Conservation (phyloP, 2,888 invertebrate species). For the Odontocerum albicorne region DNA sequence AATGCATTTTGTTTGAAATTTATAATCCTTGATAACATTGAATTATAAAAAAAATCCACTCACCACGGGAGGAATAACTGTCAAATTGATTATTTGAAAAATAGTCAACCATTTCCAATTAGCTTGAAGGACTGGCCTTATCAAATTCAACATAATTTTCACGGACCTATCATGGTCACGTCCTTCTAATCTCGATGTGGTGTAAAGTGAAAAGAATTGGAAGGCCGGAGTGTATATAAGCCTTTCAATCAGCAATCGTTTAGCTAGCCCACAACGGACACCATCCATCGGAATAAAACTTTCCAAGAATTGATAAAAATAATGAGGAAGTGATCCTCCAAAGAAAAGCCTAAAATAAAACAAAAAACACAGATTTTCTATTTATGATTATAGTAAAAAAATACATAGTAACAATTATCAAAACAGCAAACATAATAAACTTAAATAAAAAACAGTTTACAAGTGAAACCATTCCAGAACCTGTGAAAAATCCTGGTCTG, state of each 20-base stretch:
- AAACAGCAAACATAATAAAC: too few relatives aligned
- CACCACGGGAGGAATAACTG: conserved; percentile 78
- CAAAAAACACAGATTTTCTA: too few relatives aligned
- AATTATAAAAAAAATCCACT: conserved; percentile 44
- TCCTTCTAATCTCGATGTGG: conserved; percentile 74
- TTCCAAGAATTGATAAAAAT: conserved; percentile 69
- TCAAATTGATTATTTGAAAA: conserved; percentile 73
- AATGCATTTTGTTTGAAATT: too few relatives aligned
- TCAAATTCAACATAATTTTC: conserved; percentile 64
- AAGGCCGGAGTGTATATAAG: conserved; percentile 71
- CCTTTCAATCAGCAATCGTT: conserved; percentile 71
- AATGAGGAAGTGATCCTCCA: conserved; percentile 79
- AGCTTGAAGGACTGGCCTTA: conserved; percentile 65
- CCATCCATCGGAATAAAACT: conserved; percentile 60
- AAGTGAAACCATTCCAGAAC: too few relatives aligned
- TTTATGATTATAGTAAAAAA: too few relatives aligned
- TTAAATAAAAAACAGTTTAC: too few relatives aligned
- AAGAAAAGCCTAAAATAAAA: conserved; percentile 68
- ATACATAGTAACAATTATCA: too few relatives aligned
- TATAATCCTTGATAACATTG: background rate
- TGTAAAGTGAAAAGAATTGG: conserved; percentile 73
- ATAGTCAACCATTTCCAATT: conserved; percentile 79
- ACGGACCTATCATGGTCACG: conserved; percentile 67
- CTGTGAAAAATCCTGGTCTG: too few relatives aligned
- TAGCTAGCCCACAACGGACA: conserved; percentile 56